Conservation (phyloP, 2,888 invertebrate genomes). For the Odontocolon sp. region DNA sequence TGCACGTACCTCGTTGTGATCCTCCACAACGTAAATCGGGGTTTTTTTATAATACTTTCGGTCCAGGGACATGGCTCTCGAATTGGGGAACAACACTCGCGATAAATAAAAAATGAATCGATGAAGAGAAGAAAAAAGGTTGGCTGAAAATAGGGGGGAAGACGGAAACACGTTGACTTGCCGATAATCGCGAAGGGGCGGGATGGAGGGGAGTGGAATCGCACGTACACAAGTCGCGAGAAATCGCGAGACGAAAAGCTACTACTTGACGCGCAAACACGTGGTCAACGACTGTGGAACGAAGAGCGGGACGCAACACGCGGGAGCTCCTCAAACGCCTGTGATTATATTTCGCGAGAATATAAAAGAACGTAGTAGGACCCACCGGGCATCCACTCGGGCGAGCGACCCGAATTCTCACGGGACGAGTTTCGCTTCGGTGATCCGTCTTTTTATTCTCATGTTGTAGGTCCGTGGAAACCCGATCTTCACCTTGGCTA, state of each 20-base stretch:
- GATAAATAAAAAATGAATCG: slow-evolving; percentile 12
- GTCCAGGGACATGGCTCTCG: slow-evolving; percentile 35
- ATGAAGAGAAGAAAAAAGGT: not conserved
- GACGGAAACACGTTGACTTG: slow-evolving; percentile 45
- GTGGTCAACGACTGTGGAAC: slow-evolving; percentile 70
- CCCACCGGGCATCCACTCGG: slow-evolving; percentile 56
- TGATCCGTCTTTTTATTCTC: slow-evolving; percentile 41
- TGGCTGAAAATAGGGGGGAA: not conserved
- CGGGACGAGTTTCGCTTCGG: slow-evolving; percentile 72
- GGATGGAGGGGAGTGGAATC: not conserved
- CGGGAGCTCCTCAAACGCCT: slow-evolving; percentile 68
- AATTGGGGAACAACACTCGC: slow-evolving; percentile 15
- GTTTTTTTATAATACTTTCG: slow-evolving; percentile 85
- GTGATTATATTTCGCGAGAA: slow-evolving; percentile 70
- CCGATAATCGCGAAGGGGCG: slow-evolving; percentile 54
- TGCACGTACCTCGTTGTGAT: slow-evolving; percentile 86
- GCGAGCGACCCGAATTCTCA: slow-evolving; percentile 67
- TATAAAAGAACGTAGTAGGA: slow-evolving; percentile 64
- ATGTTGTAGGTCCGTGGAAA: slow-evolving; percentile 59
- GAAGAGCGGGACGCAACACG: slow-evolving; percentile 58
- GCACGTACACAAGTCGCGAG: slow-evolving; percentile 61
- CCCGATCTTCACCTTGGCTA: slow-evolving; percentile 63
- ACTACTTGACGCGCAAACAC: slow-evolving; percentile 71
- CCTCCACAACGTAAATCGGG: slow-evolving; percentile 89
- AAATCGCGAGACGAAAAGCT: slow-evolving; percentile 52